Base-by-base conservation (phyloP, 2,113 vertebrate genomes). In the Coracopsis vasa region DNA sequence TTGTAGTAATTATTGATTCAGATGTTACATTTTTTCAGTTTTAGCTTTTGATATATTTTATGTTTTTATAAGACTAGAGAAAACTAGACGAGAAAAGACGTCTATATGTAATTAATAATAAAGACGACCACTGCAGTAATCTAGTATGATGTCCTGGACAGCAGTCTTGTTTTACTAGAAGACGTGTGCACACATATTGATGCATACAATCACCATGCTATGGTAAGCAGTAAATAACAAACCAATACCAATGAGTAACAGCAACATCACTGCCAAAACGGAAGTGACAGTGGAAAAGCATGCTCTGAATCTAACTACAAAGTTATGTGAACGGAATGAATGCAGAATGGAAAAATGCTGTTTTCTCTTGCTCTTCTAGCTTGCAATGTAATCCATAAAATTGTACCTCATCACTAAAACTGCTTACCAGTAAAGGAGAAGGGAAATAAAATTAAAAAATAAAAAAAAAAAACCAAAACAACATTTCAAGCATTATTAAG, bases 121-220 rank as follows among this genome's bases (percentile, higher is more conserved):
- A 65, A 61, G 44, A 92, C 18, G 10, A 72, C 19, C 18, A 39
- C 28, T 51, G 44, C 41, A 60, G 33, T 80, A 69, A 65, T 33
- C 28, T 29, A 48, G 6, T 25, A n/a, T 25, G 35, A 85, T 58
- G 25, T 5, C 25, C 19, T 73, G 41, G 28, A 44, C 31, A 81
- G 14, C 45, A 62, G 1, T 69, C 56, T 5, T 5, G 42, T 20
- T 37, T 44, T 50, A 28, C 77, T 54, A 42, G 28, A 82, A 71
- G 13, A 62, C 1, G 0, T 8, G 27, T 33, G 21, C 17, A 19
- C 37, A 17, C 13, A 3, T 64, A 5, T 21, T 58, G 18, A 51
- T 5, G 1, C 44, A 13, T 51, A 10, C 10, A 53, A 24, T 37
- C 13, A 54, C 35, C 45, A 8, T 41, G 18, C 18, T 60, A 14